Evolutionary conservation across 1,140 invertebrate genomes (phyloP).

Genomic region (Harlomillsia oculata): DNA sequence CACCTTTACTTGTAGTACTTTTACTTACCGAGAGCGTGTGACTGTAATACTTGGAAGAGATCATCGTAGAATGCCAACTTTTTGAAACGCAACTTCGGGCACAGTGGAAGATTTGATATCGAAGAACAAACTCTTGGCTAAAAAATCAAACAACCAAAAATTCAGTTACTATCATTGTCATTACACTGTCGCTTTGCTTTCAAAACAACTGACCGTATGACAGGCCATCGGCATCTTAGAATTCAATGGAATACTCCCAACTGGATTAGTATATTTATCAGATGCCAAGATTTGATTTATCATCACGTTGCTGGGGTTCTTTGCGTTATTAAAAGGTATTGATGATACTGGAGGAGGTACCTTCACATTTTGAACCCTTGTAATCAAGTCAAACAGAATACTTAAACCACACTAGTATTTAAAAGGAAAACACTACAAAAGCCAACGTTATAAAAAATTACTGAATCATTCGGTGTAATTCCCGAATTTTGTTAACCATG

Average conservation of each 20-base stretch:
- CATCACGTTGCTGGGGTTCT: no score
- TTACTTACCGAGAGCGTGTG: constrained; percentile 60
- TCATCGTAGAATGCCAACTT: constrained; percentile 88
- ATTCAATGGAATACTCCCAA: neutral
- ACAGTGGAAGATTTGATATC: constrained; percentile 51
- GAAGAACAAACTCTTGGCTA: neutral
- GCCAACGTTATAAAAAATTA: constrained; percentile 41
- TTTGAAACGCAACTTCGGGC: constrained; percentile 83
- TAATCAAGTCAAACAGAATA: neutral
- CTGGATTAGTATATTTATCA: neutral
- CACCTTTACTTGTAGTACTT: constrained; percentile 22
- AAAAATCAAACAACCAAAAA: neutral
- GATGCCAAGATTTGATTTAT: neutral
- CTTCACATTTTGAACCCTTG: neutral
- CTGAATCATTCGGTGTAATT: constrained; percentile 65
- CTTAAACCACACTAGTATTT: neutral
- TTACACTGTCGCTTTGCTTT: neutral
- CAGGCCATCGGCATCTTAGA: neutral
- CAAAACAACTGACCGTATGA: neutral
- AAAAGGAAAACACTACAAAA: neutral
- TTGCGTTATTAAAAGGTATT: no score
- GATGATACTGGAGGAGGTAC: neutral
- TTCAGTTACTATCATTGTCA: constrained; percentile 1
- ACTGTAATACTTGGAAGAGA: constrained; percentile 74
- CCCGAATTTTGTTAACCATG: constrained; percentile 68